Evolutionary conservation across 2,113 vertebrate species (phyloP).

Genomic region (Ranitomeya imitator): DNA sequence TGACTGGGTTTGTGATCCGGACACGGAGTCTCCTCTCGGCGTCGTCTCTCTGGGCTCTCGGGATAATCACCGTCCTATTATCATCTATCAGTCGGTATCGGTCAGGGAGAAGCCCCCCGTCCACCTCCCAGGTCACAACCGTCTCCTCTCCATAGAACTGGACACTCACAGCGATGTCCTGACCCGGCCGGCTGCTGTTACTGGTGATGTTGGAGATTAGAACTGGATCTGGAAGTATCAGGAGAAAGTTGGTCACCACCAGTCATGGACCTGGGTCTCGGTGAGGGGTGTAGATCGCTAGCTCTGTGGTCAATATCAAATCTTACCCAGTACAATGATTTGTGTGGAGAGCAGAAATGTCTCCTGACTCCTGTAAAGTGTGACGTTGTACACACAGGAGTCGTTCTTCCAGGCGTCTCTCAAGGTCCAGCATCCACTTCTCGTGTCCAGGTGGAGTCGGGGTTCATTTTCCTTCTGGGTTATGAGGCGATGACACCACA

Average conservation of each 20-base stretch:
- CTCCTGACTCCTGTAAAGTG: neutral
- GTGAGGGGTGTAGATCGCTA: neutral
- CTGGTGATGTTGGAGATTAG: neutral
- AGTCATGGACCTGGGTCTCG: neutral
- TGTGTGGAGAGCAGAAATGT: too few species aligned
- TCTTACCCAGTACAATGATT: slow-evolving; percentile 2
- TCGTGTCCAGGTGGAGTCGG: slow-evolving; percentile 3
- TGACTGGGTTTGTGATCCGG: slow-evolving; percentile 1
- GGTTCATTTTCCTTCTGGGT: neutral
- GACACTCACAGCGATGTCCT: neutral
- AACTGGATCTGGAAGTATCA: slow-evolving; percentile 24
- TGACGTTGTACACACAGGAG: neutral
- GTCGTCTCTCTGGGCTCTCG: neutral
- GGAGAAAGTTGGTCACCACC: slow-evolving; percentile 5
- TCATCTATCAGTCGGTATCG: slow-evolving; percentile 12
- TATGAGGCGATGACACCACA: neutral
- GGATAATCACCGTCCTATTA: slow-evolving; percentile 25
- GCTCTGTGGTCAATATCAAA: neutral
- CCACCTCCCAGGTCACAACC: slow-evolving; percentile 1
- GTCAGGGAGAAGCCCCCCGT: neutral
- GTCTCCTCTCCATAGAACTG: slow-evolving; percentile 2
- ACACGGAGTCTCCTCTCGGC: neutral
- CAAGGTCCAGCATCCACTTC: slow-evolving; percentile 4
- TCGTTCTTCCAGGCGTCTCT: neutral
- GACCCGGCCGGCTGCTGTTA: neutral